These are phyloP conservation scores for Deilephila porcellus DNA, from an alignment of 2,888 invertebrate genomes.

Conservation along the genomic window DNA sequence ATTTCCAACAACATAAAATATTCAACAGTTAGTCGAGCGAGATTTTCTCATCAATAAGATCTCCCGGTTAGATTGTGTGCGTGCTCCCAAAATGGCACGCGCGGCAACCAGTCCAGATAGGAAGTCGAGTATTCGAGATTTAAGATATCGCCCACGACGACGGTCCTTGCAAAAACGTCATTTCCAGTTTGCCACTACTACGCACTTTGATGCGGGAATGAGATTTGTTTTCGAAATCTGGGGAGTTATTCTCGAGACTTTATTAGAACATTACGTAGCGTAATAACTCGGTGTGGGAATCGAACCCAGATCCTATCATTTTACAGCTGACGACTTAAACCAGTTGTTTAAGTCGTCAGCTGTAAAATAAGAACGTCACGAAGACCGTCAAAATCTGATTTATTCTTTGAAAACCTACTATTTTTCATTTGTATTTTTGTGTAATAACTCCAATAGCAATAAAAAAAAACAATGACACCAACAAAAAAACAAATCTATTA, in stretches of 20 bases:
- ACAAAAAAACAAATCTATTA: no score
- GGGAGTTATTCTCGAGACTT: not conserved
- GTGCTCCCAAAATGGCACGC: constrained; percentile 52
- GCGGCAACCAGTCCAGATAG: constrained; percentile 33
- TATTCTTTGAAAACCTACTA: no score
- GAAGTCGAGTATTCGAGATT: constrained; percentile 38
- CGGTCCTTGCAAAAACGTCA: constrained; percentile 35
- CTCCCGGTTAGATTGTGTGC: constrained; percentile 46
- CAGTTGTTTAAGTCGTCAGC: no score
- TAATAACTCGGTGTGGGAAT: no score
- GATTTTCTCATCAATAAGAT: constrained; percentile 54
- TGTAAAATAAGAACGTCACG: no score
- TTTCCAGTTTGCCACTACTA: not conserved
- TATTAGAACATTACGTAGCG: no score
- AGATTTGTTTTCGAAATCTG: not conserved
- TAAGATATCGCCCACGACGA: constrained; percentile 37
- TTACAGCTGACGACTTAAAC: no score
- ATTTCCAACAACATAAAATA: constrained; percentile 45
- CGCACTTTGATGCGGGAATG: not conserved
- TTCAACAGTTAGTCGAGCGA: constrained; percentile 51
- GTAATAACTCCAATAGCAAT: no score
- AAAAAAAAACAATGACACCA: no score
- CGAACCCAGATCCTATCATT: no score
- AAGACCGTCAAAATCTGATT: no score
- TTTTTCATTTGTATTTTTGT: no score